These are phyloP conservation scores for Stenchaetothrips biformis DNA, from an alignment of 2,888 invertebrate genomes.

Conservation along the genomic window DNA sequence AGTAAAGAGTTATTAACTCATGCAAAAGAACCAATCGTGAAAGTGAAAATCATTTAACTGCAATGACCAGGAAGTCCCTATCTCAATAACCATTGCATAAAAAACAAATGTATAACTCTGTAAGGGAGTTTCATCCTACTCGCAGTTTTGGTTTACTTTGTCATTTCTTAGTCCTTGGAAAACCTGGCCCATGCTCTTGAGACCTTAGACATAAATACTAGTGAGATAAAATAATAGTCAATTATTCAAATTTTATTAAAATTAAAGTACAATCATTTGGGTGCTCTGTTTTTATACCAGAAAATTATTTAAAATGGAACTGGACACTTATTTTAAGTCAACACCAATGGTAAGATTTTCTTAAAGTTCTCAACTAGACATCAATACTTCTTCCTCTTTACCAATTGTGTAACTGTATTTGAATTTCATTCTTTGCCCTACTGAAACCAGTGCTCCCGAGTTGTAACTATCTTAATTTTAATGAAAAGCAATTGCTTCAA, in stretches of 20 bases:
- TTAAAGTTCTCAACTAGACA: too few species aligned
- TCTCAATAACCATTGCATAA: too few species aligned
- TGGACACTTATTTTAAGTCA: background rate
- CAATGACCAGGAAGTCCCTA: too few species aligned
- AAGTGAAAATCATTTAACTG: too few species aligned
- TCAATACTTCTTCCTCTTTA: too few species aligned
- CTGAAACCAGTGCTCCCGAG: background rate
- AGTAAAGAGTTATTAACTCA: too few species aligned
- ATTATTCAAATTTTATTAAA: conserved; percentile 1
- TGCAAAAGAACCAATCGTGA: too few species aligned
- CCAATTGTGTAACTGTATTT: too few species aligned
- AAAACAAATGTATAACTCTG: too few species aligned
- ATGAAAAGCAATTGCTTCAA: background rate
- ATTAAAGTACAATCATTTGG: conserved; percentile 22
- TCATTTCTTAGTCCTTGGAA: background rate
- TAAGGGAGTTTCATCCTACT: too few species aligned
- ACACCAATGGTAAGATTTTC: too few species aligned
- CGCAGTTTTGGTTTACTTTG: background rate
- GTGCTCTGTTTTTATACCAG: background rate
- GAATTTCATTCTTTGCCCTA: too few species aligned
- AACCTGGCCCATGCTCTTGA: background rate
- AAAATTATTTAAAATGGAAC: background rate
- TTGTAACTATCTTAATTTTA: background rate
- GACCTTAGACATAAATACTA: background rate
- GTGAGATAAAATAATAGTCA: background rate